Conservation (phyloP, 1,140 invertebrate genomes). For the Lanistes nyassanus region DNA sequence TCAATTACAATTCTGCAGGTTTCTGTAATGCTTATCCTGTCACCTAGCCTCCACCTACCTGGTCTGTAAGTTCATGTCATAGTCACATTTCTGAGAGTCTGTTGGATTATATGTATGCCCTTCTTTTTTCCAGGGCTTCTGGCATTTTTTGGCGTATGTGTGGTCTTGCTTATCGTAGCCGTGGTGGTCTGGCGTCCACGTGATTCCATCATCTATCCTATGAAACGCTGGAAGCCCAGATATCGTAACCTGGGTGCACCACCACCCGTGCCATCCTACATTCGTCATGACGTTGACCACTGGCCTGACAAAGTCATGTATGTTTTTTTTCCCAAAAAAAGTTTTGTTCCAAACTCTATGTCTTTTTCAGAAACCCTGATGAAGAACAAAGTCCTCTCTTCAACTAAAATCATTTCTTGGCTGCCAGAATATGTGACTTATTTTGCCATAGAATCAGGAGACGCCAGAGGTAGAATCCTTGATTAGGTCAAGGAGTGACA, state of each 20-base stretch:
- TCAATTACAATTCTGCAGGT: no score
- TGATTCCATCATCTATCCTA: conserved; percentile 61
- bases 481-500: no score
- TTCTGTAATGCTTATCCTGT: no score
- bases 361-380: not conserved
- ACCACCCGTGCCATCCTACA: conserved; percentile 55
- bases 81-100: not conserved
- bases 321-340: not conserved
- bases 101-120: not conserved
- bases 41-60: not conserved
- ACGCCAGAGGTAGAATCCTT: no score
- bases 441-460: not conserved
- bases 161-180: conserved; percentile 54
- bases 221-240: conserved; percentile 63
- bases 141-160: conserved; percentile 53
- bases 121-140: conserved; percentile 49
- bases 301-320: conserved; percentile 47
- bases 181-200: conserved; percentile 61
- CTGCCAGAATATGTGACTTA: no score
- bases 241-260: conserved; percentile 60
- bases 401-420: conserved; percentile 12
- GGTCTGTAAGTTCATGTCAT: not conserved
- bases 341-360: no score
- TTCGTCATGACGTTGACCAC: conserved; percentile 56
- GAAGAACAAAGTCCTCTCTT: not conserved